Percentiles rank a stretch among this genome's conserved stretches.
phyloP scores from a whole-genome alignment of 92 coral and sea anemone species.

The Scolanthus callimorphus region DNA sequence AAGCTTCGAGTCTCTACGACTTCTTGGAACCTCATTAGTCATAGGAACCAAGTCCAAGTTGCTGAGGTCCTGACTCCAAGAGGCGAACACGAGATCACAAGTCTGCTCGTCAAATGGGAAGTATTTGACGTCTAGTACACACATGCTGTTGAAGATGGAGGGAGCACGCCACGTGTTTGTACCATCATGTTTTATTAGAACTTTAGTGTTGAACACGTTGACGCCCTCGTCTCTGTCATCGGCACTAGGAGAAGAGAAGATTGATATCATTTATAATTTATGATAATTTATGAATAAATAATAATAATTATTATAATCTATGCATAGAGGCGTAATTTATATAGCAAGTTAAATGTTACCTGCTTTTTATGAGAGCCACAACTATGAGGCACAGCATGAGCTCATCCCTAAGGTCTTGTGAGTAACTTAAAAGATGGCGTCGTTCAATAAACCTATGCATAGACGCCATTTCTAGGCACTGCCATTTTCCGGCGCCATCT shows the following conservation, averaged over 20 bases:
- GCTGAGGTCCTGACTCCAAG: constrained; percentile 74
- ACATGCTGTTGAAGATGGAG: constrained; percentile 77
- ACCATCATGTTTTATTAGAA: constrained; percentile 54
- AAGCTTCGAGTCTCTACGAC: constrained; percentile 45
- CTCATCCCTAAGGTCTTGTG: too few species aligned
- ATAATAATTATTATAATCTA: too few species aligned
- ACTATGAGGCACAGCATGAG: too few species aligned
- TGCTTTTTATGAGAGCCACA: too few species aligned
- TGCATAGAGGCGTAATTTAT: too few species aligned
- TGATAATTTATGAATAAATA: too few species aligned
- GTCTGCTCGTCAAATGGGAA: constrained; percentile 84
- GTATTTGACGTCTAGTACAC: constrained; percentile 74
- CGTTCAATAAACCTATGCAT: neutral
- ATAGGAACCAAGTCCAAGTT: constrained; percentile 31
- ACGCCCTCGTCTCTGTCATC: constrained; percentile 69
- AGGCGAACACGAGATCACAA: constrained; percentile 72
- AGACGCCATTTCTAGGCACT: too few species aligned
- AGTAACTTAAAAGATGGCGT: neutral
- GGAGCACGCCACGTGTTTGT: constrained; percentile 76
- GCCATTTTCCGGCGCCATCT: too few species aligned
- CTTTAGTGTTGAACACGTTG: constrained; percentile 42
- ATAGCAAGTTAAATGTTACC: too few species aligned
- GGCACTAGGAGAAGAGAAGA: constrained; percentile 39
- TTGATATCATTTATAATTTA: too few species aligned
- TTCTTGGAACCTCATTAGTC: constrained; percentile 36